These are phyloP conservation scores for Paralvinella palmiformis DNA, from an alignment of 1,140 invertebrate genomes.

Conservation along the genomic window DNA sequence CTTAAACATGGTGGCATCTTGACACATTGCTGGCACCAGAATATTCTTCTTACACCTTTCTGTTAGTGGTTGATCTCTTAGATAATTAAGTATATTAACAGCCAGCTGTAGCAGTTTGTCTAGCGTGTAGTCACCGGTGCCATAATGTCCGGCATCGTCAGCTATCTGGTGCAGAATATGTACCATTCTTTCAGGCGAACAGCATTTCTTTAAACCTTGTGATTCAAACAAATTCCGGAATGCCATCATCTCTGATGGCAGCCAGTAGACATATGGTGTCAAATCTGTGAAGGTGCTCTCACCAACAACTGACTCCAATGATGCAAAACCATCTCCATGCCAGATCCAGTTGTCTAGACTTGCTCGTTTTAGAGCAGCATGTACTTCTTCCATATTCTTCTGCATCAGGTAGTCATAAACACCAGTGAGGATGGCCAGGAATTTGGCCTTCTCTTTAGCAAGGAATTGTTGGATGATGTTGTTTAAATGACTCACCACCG, in stretches of 20 bases:
- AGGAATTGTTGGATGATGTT: not conserved
- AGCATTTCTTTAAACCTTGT: constrained; percentile 1
- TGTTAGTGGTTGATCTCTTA: constrained; percentile 1
- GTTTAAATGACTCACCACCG: constrained; percentile 10
- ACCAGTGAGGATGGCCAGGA: not conserved
- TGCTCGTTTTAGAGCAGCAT: not conserved
- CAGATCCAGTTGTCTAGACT: constrained; percentile 20
- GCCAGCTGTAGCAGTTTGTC: no score
- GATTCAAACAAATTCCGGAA: constrained; percentile 9
- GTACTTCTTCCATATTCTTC: not conserved
- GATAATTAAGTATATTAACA: no score
- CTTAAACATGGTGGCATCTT: not conserved
- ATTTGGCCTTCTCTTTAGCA: constrained; percentile 6
- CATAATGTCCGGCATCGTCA: no score
- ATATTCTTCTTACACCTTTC: constrained; percentile 1
- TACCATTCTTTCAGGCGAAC: constrained; percentile 11
- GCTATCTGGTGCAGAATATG: no score
- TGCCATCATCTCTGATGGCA: constrained; percentile 17
- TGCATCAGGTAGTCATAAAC: constrained; percentile 7
- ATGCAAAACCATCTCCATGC: constrained; percentile 20
- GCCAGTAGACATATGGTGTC: constrained; percentile 19
- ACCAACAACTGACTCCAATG: constrained; percentile 9
- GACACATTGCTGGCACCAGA: not conserved
- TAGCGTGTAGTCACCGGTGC: no score
- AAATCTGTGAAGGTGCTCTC: constrained; percentile 14